phyloP scores from a whole-genome alignment of 1,140 invertebrate genomes.

The Holotrichia oblita region DNA sequence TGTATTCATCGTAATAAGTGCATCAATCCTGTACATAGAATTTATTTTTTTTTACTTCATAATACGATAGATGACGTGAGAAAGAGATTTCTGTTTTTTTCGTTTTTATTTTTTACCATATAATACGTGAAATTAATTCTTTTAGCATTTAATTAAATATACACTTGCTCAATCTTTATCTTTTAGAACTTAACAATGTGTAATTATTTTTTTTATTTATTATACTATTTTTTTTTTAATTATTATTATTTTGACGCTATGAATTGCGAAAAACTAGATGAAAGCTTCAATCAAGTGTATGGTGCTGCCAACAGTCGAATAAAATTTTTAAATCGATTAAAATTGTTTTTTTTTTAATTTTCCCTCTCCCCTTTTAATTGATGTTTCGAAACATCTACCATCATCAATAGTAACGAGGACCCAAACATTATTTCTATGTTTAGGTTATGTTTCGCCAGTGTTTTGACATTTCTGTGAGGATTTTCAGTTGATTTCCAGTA shows the following conservation, averaged over 20 bases:
- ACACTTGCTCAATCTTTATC: constrained; percentile 57
- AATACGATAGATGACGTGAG: background rate
- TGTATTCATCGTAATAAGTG: background rate
- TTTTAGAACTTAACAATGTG: constrained; percentile 52
- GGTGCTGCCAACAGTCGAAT: constrained; percentile 53
- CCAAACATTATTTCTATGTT: too few species aligned
- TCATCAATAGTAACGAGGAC: too few species aligned
- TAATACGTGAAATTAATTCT: too few species aligned
- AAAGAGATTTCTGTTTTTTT: constrained; percentile 4
- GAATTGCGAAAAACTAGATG: constrained; percentile 48
- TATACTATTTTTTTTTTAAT: constrained; percentile 53
- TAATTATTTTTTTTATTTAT: constrained; percentile 52
- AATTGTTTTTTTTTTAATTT: background rate
- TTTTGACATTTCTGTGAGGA: too few species aligned
- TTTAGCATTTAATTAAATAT: too few species aligned
- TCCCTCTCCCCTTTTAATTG: background rate
- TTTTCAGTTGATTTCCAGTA: too few species aligned
- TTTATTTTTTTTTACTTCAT: constrained; percentile 3
- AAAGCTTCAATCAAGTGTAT: constrained; percentile 58
- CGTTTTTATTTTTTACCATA: constrained; percentile 1
- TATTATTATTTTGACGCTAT: background rate
- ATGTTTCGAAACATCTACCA: too few species aligned
- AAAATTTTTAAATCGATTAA: too few species aligned
- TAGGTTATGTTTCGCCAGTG: too few species aligned
- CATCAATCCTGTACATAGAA: constrained; percentile 33